Evolutionary conservation across 2,888 invertebrate genomes (phyloP), one percentile per base, ranked within the genome.

Genomic region (Agrochola lychnidis): DNA sequence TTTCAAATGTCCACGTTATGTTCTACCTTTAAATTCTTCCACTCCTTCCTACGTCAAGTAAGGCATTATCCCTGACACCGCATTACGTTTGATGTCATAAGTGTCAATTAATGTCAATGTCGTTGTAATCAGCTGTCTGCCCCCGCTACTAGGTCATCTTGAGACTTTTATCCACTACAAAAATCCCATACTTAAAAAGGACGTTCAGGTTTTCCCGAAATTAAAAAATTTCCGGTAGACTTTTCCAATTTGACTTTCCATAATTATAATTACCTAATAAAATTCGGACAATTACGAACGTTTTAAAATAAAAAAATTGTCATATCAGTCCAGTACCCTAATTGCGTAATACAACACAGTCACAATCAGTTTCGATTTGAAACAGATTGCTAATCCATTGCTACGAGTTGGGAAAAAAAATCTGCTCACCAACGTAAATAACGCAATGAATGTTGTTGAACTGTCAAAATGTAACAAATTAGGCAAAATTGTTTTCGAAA

Each of bases 21-120:
- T 62, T 57, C n/a, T 25, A 5, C 22, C 14, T 63, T 40, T 42
- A 16, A 12, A 48, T 14, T 71, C 42, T 72, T 4, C 53, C 30
- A 25, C 9, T 14, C 22, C 36, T 36, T 36, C n/a, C 25, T 22
- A 30, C 30, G 14, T 10, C 45, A 22, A 53, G 19, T 48, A 10
- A 76, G 59, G 16, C 16, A 40, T 19, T 7, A 78, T 66, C 84
- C 83, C 53, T 79, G 81, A 83, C 81, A 72, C 48, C 7, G 14
- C 42, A 72, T 83, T 78, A 78, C 42, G 66, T n/a, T 22, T 78
- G 67, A 78, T 22, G 62, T 83, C 83, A 71, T 56, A 45, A 30
- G 78, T 78, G 62, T 59, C 61, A 83, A 81, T 81, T 81, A 59
- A 78, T 81, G 80, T 81, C 80, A 81, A 78, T 83, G 83, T 14